These are phyloP conservation scores for Cynodonichthys magdalenae DNA, from an alignment of 2,797 vertebrate genomes.

Conservation along the genomic window DNA sequence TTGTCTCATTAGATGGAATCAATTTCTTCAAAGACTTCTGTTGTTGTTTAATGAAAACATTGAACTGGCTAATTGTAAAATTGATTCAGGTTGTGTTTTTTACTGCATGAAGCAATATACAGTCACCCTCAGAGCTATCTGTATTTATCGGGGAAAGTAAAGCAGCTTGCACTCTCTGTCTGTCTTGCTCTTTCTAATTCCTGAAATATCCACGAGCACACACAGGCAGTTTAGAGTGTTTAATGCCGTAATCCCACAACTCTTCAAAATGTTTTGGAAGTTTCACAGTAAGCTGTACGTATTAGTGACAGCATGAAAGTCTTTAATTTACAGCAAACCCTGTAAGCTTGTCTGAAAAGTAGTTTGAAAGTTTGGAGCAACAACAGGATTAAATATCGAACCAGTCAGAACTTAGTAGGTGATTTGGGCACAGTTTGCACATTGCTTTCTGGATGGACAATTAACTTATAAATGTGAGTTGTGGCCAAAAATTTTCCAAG, in stretches of 20 bases:
- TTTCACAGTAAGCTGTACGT: conserved; percentile 73
- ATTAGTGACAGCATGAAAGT: conserved; percentile 71
- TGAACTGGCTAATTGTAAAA: conserved; percentile 81
- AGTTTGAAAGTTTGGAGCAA: conserved; percentile 70
- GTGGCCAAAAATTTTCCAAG: conserved; percentile 49
- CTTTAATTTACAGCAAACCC: conserved; percentile 73
- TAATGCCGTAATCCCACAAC: conserved; percentile 75
- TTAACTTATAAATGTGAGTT: conserved; percentile 46
- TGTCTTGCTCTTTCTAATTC: conserved; percentile 50
- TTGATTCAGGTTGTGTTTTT: conserved; percentile 79
- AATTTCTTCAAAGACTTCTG: conserved; percentile 79
- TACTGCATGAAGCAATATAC: conserved; percentile 71
- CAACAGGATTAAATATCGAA: conserved; percentile 74
- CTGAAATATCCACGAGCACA: conserved; percentile 21
- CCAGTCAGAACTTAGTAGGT: conserved; percentile 56
- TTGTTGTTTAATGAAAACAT: conserved; percentile 83
- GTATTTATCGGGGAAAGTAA: conserved; percentile 61
- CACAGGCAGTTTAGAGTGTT: conserved; percentile 48
- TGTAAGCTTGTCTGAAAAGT: conserved; percentile 78
- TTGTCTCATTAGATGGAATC: conserved; percentile 73
- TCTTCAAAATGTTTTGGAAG: conserved; percentile 70
- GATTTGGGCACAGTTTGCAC: conserved; percentile 50
- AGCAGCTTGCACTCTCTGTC: conserved; percentile 50
- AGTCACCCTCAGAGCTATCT: conserved; percentile 59
- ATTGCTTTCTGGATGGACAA: conserved; percentile 37